Percentiles rank a stretch among this genome's conserved stretches.
These are phyloP conservation scores for Caenorhabditis angaria DNA, from an alignment of 2,888 invertebrate species.

Conservation along the genomic window DNA sequence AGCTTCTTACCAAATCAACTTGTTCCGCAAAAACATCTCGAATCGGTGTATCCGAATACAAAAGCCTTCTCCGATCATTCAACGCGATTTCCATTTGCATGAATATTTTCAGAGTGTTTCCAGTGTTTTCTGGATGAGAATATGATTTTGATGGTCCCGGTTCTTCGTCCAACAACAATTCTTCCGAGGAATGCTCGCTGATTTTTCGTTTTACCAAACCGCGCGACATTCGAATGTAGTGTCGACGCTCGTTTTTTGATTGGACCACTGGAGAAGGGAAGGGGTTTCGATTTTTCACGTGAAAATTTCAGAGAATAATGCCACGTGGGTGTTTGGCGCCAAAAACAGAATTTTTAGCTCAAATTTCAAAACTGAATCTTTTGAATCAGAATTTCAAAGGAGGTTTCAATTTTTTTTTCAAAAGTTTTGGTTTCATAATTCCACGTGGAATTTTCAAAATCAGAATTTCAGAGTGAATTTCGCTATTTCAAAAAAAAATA, in stretches of 20 bases:
- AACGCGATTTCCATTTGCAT: constrained; percentile 23
- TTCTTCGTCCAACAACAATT: not conserved
- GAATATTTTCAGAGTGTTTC: constrained; percentile 16
- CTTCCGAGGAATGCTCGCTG: not conserved
- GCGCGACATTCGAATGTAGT: constrained; percentile 31
- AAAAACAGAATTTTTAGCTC: no score
- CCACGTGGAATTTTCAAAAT: no score
- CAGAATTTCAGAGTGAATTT: no score
- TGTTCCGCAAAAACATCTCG: constrained; percentile 22
- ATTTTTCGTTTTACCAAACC: constrained; percentile 17
- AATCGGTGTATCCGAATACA: constrained; percentile 30
- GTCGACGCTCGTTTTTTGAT: constrained; percentile 32
- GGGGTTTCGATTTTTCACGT: not conserved
- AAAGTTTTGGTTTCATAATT: no score
- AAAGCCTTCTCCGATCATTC: constrained; percentile 24
- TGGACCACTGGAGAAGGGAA: constrained; percentile 23
- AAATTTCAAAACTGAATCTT: no score
- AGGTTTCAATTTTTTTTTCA: no score
- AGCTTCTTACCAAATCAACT: constrained; percentile 26
- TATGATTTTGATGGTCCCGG: constrained; percentile 26
- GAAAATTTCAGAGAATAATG: not conserved
- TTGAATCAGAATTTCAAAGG: no score
- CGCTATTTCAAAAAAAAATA: no score
- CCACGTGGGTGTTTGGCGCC: not conserved
- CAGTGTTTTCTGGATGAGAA: constrained; percentile 6